Evolutionary conservation across 2,113 vertebrate species (phyloP).

Genomic region (Calyptommatus sinebrachiatus): DNA sequence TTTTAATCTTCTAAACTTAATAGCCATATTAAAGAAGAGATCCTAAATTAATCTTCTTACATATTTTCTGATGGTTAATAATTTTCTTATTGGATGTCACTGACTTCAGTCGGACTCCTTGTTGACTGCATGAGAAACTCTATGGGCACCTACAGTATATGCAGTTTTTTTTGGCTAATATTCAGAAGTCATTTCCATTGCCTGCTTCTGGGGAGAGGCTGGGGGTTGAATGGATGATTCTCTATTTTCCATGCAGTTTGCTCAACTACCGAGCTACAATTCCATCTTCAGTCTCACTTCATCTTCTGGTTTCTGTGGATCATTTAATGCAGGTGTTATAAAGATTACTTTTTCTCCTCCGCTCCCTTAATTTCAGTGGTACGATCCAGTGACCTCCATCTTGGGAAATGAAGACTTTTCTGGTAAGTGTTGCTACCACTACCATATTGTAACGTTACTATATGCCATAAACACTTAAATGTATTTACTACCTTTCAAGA

Average conservation of each 20-base stretch:
- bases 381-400: conserved; percentile 70
- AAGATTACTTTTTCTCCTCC: not conserved
- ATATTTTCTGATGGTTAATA: not conserved
- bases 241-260: too few relatives aligned
- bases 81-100: too few relatives aligned
- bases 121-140: too few relatives aligned
- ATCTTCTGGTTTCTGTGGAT: not conserved
- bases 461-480: not conserved
- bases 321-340: not conserved
- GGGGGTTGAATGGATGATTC: too few relatives aligned
- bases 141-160: too few relatives aligned
- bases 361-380: conserved; percentile 72
- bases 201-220: too few relatives aligned
- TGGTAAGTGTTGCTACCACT: conserved; percentile 57
- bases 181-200: too few relatives aligned
- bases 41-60: not conserved
- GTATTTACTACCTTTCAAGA: not conserved
- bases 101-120: too few relatives aligned
- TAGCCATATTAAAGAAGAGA: not conserved
- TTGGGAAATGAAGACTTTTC: conserved; percentile 75
- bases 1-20: too few relatives aligned
- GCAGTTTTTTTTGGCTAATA: too few relatives aligned
- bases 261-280: too few relatives aligned
- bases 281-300: too few relatives aligned
- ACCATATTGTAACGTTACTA: not conserved